Conservation (phyloP, 2,113 vertebrate genomes). For the Urocolius indicus region DNA sequence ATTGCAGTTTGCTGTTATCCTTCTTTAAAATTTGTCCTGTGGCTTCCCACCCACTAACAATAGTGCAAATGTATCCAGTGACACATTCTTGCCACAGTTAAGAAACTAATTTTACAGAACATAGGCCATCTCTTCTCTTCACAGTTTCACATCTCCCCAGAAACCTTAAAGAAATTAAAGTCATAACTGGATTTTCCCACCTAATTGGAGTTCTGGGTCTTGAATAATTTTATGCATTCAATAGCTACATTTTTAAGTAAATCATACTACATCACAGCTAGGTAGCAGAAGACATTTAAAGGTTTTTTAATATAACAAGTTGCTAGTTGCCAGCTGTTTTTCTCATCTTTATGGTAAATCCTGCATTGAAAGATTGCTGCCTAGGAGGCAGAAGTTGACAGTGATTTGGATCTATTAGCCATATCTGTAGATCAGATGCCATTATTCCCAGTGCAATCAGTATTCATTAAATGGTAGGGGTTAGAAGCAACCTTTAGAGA, state of each 20-base stretch:
- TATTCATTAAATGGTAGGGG: too few relatives aligned
- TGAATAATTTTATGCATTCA: conserved; percentile 8
- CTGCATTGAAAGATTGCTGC: conserved; percentile 43
- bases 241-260: neutral
- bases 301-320: conserved; percentile 59
- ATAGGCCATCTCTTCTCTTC: neutral
- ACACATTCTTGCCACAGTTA: neutral
- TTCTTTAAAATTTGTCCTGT: neutral
- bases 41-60: neutral
- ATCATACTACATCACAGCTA: conserved; percentile 18
- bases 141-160: neutral
- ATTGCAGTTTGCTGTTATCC: neutral
- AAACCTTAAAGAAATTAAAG: conserved; percentile 35
- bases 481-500: too few relatives aligned
- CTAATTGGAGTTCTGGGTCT: conserved; percentile 21
- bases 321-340: conserved; percentile 71
- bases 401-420: conserved; percentile 33
- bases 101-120: neutral
- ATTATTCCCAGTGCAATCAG: conserved; percentile 43
- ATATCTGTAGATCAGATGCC: conserved; percentile 46
- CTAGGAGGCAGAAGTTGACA: conserved; percentile 61
- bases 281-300: conserved; percentile 41
- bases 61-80: neutral
- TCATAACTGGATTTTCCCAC: conserved; percentile 20
- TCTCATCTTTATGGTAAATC: conserved; percentile 62